Percentiles rank a stretch among this genome's conserved stretches.
These are phyloP conservation scores for Nymphalis io DNA, from an alignment of 1,140 invertebrate species.

Conservation along the genomic window DNA sequence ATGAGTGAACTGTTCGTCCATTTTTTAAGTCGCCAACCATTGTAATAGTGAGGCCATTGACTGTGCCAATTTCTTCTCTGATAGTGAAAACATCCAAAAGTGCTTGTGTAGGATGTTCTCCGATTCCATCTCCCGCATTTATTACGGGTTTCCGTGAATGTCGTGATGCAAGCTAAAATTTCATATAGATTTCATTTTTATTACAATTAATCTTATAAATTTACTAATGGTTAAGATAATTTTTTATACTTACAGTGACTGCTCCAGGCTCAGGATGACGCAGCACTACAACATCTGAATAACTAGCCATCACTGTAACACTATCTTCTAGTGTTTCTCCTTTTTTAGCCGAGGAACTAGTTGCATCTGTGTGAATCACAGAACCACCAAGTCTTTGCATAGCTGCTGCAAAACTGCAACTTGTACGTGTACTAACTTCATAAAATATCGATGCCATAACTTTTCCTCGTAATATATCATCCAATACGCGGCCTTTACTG, in stretches of 20 bases:
- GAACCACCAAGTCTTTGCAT: constrained; percentile 97
- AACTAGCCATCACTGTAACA: constrained; percentile 91
- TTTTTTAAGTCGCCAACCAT: constrained; percentile 98
- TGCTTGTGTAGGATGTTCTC: constrained; percentile 99
- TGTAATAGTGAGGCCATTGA: constrained; percentile 96
- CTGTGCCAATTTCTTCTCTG: constrained; percentile 98
- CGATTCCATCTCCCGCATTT: constrained; percentile 98
- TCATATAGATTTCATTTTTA: constrained; percentile 4
- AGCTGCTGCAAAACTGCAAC: constrained; percentile 96
- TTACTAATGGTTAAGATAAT: constrained; percentile 1
- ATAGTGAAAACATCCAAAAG: constrained; percentile 99
- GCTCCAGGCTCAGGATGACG: constrained; percentile 97
- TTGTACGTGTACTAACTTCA: constrained; percentile 97
- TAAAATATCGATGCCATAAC: constrained; percentile 98
- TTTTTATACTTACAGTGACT: constrained; percentile 86
- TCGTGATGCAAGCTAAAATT: constrained; percentile 87
- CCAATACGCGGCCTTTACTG: constrained; percentile 90
- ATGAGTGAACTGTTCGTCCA: constrained; percentile 98
- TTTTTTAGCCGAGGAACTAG: constrained; percentile 96
- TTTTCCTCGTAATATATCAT: constrained; percentile 95
- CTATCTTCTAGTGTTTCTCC: constrained; percentile 97
- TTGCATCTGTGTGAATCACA: constrained; percentile 94
- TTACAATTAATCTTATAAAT: constrained; percentile 15
- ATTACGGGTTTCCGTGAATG: constrained; percentile 94
- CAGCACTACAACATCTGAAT: constrained; percentile 95